Evolutionary conservation across 2,888 invertebrate genomes (phyloP), one percentile per base, ranked within the genome.

Genomic region (Mimumesa dahlbomi): DNA sequence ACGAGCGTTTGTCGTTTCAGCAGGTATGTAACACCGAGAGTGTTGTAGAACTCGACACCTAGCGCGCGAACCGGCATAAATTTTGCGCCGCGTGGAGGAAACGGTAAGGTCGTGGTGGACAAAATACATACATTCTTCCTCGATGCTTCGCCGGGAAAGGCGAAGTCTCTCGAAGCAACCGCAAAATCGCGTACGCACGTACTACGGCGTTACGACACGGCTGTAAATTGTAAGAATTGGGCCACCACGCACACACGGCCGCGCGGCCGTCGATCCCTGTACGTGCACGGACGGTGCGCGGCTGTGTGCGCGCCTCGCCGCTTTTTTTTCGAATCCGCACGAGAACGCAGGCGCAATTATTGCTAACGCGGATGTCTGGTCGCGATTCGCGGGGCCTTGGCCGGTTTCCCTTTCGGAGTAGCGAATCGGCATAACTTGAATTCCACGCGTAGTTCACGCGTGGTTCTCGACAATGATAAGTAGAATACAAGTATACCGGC

Each of bases 311-410:
- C 71, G 50, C 36, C 75, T 64, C 40, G 38, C 73, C 74, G 70
- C 74, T 83, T 76, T 78, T n/a, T 76, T 79, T 81, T 53, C 59
- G 72, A 77, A 78, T 68, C 65, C 77, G 13, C 62, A 81, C 83
- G 81, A 79, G 79, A 81, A 82, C 81, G 75, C 79, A 80, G 74
- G 77, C 79, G 82, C 82, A 84, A 87, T 88, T 87, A 88, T 87
- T 84, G 84, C 62, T 87, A 87, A 88, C 87, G 86, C 88, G 88
- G 87, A 88, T 88, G 85, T 88, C 86, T 84, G 84, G 80, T 86
- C 81, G 84, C 86, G 82, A 85, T 87, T 87, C 81, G 79, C 71
- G 78, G 78, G 84, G 84, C 88, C 88, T 88, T 88, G 88, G 87
- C 88, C 88, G 86, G 84, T 88, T 88, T 88, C 83, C 84, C 85